Evolutionary conservation across 2,888 invertebrate genomes (phyloP), one percentile per base, ranked within the genome.

Genomic region (Autographa gamma): DNA sequence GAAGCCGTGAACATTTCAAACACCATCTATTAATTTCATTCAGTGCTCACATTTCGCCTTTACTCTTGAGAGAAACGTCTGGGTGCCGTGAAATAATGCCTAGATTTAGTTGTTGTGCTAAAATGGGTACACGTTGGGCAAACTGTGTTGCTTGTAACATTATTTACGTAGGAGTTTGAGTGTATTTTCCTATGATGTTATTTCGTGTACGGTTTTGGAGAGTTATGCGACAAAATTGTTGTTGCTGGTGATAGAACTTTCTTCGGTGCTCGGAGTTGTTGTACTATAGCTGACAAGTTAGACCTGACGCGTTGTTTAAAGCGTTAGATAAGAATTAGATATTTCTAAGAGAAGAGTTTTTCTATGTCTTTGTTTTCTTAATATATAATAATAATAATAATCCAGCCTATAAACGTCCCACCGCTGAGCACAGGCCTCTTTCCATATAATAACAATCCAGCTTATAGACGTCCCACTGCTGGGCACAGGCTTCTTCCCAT

Each of bases 11-110:
- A 65, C 43, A 60, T 78, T 74, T 79, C 66, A 69, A 84, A 79
- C 69, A 75, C 63, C 75, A 79, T 76, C 79, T 77, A 82, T 80
- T 81, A 80, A 69, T 74, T 80, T 76, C 73, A 78, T 73, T 77
- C 67, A 81, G 67, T 79, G 79, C 79, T 81, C 81, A 82, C 82
- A 80, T 84, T 84, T 84, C 72, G 41, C 82, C 80, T 85, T 85
- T 83, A 85, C 83, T 82, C 19, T 56, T 66, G 41, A 62, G 75
- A 77, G 80, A 82, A 77, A 77, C 68, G 74, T 74, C 73, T 74
- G 25, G 64, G 68, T 60, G 64, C 58, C 18, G 69, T 80, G 69
- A 85, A 84, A 82, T 80, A 81, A 78, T 80, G 79, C 73, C 70
- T 79, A 80, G 78, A 85, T 82, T 85, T 83, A 79, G 83, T 79